phyloP scores from a whole-genome alignment of 2,113 vertebrate species.

The Hypocryptadius cinnamomeus region DNA sequence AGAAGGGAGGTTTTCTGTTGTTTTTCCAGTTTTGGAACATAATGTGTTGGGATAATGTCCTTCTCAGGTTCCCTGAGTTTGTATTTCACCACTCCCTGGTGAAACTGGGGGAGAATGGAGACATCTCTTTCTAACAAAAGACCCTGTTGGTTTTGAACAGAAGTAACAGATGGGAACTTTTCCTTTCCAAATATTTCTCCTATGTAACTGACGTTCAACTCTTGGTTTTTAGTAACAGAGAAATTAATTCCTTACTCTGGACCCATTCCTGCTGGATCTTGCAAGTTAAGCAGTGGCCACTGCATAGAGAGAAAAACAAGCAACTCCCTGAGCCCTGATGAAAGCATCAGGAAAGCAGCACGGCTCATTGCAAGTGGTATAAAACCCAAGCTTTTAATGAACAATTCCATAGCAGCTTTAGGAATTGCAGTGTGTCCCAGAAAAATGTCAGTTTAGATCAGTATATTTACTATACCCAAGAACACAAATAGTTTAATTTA shows the following conservation, averaged over 20 bases:
- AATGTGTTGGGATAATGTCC: not conserved
- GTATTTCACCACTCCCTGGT: slow-evolving; percentile 3
- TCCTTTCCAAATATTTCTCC: slow-evolving; percentile 33
- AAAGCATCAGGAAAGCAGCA: not conserved
- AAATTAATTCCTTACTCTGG: not conserved
- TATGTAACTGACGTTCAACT: not conserved
- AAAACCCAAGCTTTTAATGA: not conserved
- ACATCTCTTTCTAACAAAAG: not conserved
- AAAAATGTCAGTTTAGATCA: not conserved
- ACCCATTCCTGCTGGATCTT: not conserved
- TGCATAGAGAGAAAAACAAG: not conserved
- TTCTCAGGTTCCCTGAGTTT: not conserved
- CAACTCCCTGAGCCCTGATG: not conserved
- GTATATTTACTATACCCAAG: not conserved
- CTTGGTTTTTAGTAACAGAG: not conserved
- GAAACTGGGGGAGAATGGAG: not conserved
- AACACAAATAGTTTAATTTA: not conserved
- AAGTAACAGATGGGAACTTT: slow-evolving; percentile 19
- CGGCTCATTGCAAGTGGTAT: not conserved
- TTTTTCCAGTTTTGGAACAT: not conserved
- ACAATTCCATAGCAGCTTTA: not conserved
- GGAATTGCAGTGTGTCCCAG: not conserved
- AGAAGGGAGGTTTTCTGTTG: not conserved
- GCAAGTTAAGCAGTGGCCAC: not conserved
- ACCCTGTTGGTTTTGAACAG: not conserved